Conservation (phyloP, 2,797 vertebrate genomes). For the Lepus oiostolus region DNA sequence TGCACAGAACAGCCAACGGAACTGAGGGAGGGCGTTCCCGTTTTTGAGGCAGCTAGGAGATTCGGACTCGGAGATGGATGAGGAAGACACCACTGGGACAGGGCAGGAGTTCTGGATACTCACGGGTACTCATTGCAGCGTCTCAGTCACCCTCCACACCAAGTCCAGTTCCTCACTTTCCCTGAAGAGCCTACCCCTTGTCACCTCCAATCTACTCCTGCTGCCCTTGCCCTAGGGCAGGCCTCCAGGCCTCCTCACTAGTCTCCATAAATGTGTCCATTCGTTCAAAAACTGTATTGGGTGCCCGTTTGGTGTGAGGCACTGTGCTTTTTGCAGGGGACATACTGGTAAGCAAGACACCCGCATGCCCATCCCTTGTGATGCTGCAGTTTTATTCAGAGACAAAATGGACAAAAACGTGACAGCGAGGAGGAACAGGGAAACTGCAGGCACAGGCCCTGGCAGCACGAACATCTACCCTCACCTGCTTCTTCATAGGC, state of each 20-base stretch:
- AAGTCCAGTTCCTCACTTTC: constrained; percentile 12
- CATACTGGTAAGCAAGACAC: constrained; percentile 9
- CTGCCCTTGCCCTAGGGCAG: constrained; percentile 5
- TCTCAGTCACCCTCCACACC: constrained; percentile 56
- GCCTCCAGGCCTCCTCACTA: constrained; percentile 18
- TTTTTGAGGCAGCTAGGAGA: constrained; percentile 62
- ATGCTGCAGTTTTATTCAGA: constrained; percentile 58
- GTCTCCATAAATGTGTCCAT: constrained; percentile 18
- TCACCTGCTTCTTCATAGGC: background rate
- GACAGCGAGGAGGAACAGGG: background rate
- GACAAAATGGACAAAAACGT: constrained; percentile 50
- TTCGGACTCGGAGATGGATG: constrained; percentile 53
- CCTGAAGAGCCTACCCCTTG: background rate
- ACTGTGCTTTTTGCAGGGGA: constrained; percentile 33
- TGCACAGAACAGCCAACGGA: constrained; percentile 36
- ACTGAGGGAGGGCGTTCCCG: constrained; percentile 40
- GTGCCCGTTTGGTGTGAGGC: constrained; percentile 18
- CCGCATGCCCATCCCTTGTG: background rate
- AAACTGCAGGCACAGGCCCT: constrained; percentile 27
- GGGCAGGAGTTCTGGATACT: constrained; percentile 39
- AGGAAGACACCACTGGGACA: constrained; percentile 38
- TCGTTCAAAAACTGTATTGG: constrained; percentile 39
- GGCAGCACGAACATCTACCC: constrained; percentile 9
- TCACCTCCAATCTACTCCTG: constrained; percentile 6
- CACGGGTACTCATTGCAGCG: constrained; percentile 42